These are phyloP conservation scores for Anastrepha ludens DNA, from an alignment of 1,140 invertebrate species.

Conservation along the genomic window DNA sequence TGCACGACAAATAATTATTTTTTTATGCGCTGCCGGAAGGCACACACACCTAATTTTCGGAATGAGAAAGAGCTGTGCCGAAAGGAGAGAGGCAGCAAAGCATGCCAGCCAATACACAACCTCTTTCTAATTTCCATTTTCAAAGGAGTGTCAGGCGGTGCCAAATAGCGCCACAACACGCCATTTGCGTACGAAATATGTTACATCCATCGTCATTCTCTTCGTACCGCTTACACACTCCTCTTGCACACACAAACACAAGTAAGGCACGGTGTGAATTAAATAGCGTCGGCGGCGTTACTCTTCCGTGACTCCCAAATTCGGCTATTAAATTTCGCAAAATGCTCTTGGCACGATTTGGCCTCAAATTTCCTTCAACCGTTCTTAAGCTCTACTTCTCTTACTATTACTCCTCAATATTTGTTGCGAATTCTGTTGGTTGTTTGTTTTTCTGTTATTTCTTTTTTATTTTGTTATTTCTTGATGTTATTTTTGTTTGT, in stretches of 20 bases:
- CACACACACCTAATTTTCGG: not conserved
- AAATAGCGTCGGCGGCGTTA: not conserved
- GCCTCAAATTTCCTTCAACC: not conserved
- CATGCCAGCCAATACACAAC: not conserved
- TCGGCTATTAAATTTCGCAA: conserved; percentile 49
- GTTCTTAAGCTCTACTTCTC: not conserved
- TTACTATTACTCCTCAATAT: not conserved
- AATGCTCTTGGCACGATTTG: not conserved
- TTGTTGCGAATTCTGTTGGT: not conserved
- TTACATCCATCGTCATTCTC: not conserved
- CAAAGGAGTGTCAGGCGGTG: conserved; percentile 9
- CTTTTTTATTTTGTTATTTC: not conserved
- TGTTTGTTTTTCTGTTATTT: not conserved
- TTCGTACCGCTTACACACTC: not conserved
- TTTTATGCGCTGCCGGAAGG: conserved; percentile 57
- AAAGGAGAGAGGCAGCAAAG: not conserved
- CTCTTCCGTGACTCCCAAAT: not conserved
- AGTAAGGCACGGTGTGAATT: not conserved
- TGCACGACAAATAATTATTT: conserved; percentile 73
- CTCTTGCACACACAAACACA: not conserved
- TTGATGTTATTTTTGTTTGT: not conserved
- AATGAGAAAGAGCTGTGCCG: not conserved
- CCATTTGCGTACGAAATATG: conserved; percentile 62
- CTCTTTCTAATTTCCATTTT: not conserved
- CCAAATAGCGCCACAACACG: conserved; percentile 67